Evolutionary conservation across 92 coral and sea anemone species (phyloP).

Genomic region (Porites rus): DNA sequence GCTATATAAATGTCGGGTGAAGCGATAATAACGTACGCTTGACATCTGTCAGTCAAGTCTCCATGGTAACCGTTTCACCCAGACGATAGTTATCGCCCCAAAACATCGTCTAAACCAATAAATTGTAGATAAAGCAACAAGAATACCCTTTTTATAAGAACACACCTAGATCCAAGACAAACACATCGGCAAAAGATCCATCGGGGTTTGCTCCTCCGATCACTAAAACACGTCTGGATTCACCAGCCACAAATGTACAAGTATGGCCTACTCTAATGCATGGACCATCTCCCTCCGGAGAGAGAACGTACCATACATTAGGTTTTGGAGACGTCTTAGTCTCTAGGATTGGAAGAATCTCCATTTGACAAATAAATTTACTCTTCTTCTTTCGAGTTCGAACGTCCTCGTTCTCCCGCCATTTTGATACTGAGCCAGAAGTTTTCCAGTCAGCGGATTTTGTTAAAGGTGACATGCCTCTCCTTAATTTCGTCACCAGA

Average conservation of each 20-base stretch:
- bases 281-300: slow-evolving; percentile 96
- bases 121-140: background rate
- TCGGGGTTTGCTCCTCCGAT: slow-evolving; percentile 99
- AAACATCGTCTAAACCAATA: background rate
- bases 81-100: background rate
- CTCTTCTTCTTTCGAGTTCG: background rate
- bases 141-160: background rate
- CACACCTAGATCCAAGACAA: slow-evolving; percentile 81
- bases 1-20: background rate
- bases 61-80: background rate
- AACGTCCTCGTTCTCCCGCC: slow-evolving; percentile 39
- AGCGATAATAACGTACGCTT: background rate
- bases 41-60: background rate
- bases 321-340: slow-evolving; percentile 66
- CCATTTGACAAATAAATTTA: slow-evolving; percentile 59
- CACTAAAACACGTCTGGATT: slow-evolving; percentile 63
- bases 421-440: slow-evolving; percentile 46
- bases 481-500: slow-evolving; percentile 38
- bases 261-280: slow-evolving; percentile 93
- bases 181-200: slow-evolving; percentile 90
- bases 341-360: slow-evolving; percentile 93
- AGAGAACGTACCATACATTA: slow-evolving; percentile 93
- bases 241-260: slow-evolving; percentile 56
- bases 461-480: background rate
- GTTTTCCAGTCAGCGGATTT: background rate